Evolutionary conservation across 2,113 vertebrate species (phyloP), one percentile per base, ranked within the genome.

Genomic region (Ageneiosus marmoratus): DNA sequence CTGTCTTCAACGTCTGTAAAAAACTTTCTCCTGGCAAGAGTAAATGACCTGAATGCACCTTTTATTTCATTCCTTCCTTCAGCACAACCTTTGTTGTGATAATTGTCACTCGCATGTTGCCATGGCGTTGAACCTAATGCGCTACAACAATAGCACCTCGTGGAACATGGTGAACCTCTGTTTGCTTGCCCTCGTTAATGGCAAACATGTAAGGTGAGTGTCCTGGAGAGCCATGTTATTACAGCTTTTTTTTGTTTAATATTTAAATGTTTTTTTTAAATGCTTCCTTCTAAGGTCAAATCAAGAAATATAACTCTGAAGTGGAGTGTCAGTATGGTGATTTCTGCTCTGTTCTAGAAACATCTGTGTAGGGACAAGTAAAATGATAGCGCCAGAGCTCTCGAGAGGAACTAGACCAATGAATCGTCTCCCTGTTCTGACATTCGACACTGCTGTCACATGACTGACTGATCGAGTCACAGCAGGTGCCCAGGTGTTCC

Each of bases 121-220:
- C 27, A 92, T 99, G 95, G 97, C 97, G 51, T 95, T 99, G 91
- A 99, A 99, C 86, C 89, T 99, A 90, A 99, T 99, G 98, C 94
- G 91, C 3, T 99, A 99, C 0, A 96, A 96, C 82, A 97, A 98
- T 92, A 97, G 96, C 92, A 96, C 94, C 80, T 96, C 93, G 1
- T 99, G 98, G 98, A 99, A 98, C 92, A 99, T 99, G 98, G 93
- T 99, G 89, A 97, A 97, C 0, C 95, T 99, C 81, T 98, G 97
- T 90, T 93, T 96, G 86, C 94, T 96, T 46, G 94, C 93, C 9
- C 93, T 99, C 34, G 90, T 99, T 7, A 96, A 96, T 0, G 96
- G 96, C 70, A 97, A 96, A 88, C 96, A 98, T 0, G 95, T 99
- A 86, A 98, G 97, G 98, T 99, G 89, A 89, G 89, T 18, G n/a